Percentiles rank a stretch among this genome's conserved stretches.
Conservation (phyloP, 2,797 vertebrate genomes). For the Kryptopterus vitreolus region DNA sequence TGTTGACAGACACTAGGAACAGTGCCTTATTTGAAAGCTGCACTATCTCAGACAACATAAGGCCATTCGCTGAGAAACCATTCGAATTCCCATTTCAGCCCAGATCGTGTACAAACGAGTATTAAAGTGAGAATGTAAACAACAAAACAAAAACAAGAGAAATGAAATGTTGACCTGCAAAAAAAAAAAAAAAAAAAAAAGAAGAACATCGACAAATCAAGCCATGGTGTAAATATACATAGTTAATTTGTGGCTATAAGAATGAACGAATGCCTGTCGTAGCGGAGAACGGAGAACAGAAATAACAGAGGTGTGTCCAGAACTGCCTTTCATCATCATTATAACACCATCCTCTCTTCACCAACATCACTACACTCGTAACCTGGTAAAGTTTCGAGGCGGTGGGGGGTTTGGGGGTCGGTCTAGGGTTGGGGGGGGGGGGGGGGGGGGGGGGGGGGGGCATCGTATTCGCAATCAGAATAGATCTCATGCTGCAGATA, state of each 20-base stretch:
- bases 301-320: background rate
- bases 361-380: background rate
- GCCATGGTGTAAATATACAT: constrained; percentile 67
- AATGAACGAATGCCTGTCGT: constrained; percentile 15
- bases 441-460: no score
- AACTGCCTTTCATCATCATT: background rate
- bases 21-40: constrained; percentile 78
- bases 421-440: no score
- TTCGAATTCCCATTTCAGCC: constrained; percentile 30
- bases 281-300: no score
- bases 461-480: constrained; percentile 30
- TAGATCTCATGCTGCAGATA: constrained; percentile 5
- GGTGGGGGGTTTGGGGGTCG: no score
- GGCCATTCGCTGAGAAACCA: constrained; percentile 54
- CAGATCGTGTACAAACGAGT: constrained; percentile 37
- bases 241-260: constrained; percentile 39
- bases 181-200: constrained; percentile 27
- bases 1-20: constrained; percentile 71
- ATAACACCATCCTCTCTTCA: background rate
- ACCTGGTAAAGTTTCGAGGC: background rate
- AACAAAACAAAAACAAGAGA: no score
- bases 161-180: constrained; percentile 53
- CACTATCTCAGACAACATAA: constrained; percentile 61
- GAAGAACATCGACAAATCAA: constrained; percentile 46
- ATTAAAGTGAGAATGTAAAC: constrained; percentile 46